Conservation (phyloP, 2,888 invertebrate species). For the Eupithecia subfuscata region DNA sequence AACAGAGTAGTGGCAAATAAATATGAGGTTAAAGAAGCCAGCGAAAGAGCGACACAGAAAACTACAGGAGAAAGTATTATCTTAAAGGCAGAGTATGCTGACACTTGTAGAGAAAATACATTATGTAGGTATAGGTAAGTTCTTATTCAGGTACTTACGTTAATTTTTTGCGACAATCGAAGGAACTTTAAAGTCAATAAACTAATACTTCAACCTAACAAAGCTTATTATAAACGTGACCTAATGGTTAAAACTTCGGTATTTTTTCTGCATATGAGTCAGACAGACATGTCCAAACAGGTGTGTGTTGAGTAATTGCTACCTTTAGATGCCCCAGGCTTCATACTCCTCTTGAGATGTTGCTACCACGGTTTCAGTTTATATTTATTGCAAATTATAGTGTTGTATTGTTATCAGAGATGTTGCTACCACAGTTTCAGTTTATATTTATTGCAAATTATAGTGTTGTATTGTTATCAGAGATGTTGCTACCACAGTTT, state of each 20-base stretch:
- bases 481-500: constrained; percentile 22
- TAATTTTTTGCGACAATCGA: neutral
- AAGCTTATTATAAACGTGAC: constrained; percentile 38
- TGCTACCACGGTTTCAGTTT: constrained; percentile 19
- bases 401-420: neutral
- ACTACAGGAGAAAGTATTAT: too few relatives aligned
- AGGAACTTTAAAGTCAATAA: neutral
- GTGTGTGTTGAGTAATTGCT: constrained; percentile 42
- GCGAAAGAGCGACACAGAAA: too few relatives aligned
- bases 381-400: constrained; percentile 17
- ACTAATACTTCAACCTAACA: neutral
- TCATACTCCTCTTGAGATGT: constrained; percentile 25
- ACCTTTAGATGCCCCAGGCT: constrained; percentile 27
- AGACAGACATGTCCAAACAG: constrained; percentile 35
- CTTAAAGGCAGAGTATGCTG: too few relatives aligned
- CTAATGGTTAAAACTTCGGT: constrained; percentile 37
- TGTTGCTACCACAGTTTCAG: constrained; percentile 21
- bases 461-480: constrained; percentile 1
- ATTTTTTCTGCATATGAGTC: constrained; percentile 37
- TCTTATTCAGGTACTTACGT: neutral
- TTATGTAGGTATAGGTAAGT: neutral
- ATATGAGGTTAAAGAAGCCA: too few relatives aligned
- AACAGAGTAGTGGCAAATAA: neutral
- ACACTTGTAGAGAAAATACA: neutral
- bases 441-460: constrained; percentile 16